These are phyloP conservation scores for Epirrhoe tristata DNA, from an alignment of 2,888 invertebrate species.

Conservation along the genomic window DNA sequence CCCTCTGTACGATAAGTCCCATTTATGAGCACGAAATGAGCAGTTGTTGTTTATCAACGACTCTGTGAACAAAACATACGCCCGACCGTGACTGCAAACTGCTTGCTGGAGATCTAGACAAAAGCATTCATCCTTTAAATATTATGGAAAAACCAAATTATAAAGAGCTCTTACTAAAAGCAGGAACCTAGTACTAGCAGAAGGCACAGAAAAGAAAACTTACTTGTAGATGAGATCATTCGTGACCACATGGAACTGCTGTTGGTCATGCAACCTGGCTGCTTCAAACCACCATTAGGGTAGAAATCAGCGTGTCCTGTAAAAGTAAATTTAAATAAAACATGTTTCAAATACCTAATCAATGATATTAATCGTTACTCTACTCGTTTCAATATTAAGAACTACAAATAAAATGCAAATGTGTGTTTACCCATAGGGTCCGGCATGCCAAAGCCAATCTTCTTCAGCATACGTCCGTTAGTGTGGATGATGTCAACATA, in stretches of 20 bases:
- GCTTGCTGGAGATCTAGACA: conserved; percentile 78
- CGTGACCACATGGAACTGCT: conserved; percentile 63
- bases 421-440: conserved; percentile 78
- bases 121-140: not conserved
- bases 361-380: too few species aligned
- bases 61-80: conserved; percentile 86
- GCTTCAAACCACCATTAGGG: conserved; percentile 88
- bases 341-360: not conserved
- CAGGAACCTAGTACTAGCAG: not conserved
- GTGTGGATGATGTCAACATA: conserved; percentile 88
- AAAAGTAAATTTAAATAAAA: conserved; percentile 2
- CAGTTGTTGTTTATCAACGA: conserved; percentile 82
- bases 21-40: conserved; percentile 81
- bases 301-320: conserved; percentile 88
- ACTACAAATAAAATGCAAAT: too few species aligned
- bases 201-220: conserved; percentile 44
- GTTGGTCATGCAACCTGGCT: conserved; percentile 85
- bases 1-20: conserved; percentile 83
- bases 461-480: conserved; percentile 80
- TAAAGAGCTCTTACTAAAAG: not conserved
- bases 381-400: too few species aligned
- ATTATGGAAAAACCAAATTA: not conserved
- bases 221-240: conserved; percentile 67
- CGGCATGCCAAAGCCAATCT: conserved; percentile 86
- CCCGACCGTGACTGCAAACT: conserved; percentile 87